Percentiles rank a stretch among this genome's conserved stretches.
Evolutionary conservation across 2,797 vertebrate genomes (phyloP).

Genomic region (Stomatorhinus walkeri): DNA sequence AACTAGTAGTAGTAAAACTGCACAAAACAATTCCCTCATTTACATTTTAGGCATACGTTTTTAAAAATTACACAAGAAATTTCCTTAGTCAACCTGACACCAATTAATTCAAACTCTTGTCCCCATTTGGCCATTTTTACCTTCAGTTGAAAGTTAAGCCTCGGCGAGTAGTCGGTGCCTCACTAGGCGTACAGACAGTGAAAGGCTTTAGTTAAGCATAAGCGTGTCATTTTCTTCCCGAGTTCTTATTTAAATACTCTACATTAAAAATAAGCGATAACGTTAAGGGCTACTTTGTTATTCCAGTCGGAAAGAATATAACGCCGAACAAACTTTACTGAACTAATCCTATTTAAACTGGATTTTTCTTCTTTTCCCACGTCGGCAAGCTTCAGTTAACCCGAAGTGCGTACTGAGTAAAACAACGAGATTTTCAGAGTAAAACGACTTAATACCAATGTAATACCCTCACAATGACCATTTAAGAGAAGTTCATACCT

Average conservation of each 20-base stretch:
- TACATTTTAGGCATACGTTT: background rate
- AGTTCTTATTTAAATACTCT: background rate
- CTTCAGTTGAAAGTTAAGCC: background rate
- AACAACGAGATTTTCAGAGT: background rate
- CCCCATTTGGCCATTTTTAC: background rate
- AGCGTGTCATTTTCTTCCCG: background rate
- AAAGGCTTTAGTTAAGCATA: background rate
- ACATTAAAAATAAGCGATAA: background rate
- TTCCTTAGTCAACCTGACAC: background rate
- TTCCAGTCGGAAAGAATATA: background rate
- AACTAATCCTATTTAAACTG: background rate
- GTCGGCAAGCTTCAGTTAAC: background rate
- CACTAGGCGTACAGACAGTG: background rate
- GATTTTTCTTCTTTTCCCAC: background rate
- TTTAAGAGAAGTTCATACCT: slow-evolving; percentile 33
- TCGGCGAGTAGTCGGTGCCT: background rate
- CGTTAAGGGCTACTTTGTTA: background rate
- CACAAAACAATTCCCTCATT: background rate
- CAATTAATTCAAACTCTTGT: background rate
- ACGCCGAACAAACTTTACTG: background rate
- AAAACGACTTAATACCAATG: background rate
- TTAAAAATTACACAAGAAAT: background rate
- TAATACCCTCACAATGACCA: background rate
- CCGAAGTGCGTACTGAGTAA: background rate
- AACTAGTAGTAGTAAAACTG: background rate